phyloP scores from a whole-genome alignment of 2,888 invertebrate species.

The Amorpha juglandis region DNA sequence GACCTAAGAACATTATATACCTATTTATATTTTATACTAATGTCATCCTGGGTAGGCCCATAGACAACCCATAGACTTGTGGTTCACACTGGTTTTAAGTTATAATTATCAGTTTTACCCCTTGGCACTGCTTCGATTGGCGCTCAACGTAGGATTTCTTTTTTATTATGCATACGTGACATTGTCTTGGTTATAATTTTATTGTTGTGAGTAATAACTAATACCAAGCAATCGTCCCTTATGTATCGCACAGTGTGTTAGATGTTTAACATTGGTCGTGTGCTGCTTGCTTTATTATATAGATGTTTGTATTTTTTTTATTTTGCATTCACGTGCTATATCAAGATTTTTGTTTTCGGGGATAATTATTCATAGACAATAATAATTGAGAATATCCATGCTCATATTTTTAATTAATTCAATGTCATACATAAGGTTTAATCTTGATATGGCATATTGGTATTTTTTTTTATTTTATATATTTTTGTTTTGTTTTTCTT shows the following conservation, averaged over 20 bases:
- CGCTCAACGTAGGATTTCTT: slow-evolving; percentile 13
- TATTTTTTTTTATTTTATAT: slow-evolving; percentile 51
- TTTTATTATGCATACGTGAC: not conserved
- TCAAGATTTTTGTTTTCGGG: slow-evolving; percentile 38
- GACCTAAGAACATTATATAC: no score
- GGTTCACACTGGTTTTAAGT: slow-evolving; percentile 6
- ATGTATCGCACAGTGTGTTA: slow-evolving; percentile 47
- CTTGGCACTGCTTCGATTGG: slow-evolving; percentile 22
- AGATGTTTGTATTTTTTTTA: slow-evolving; percentile 51
- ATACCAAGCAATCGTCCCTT: slow-evolving; percentile 37
- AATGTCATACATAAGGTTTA: not conserved
- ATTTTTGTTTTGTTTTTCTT: slow-evolving; percentile 66
- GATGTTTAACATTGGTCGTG: slow-evolving; percentile 51
- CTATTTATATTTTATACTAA: no score
- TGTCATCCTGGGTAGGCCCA: slow-evolving; percentile 1
- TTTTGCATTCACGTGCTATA: slow-evolving; percentile 53
- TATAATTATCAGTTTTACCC: slow-evolving; percentile 8
- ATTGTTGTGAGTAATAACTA: not conserved
- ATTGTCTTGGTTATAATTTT: not conserved
- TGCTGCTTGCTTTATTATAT: slow-evolving; percentile 44
- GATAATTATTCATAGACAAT: no score
- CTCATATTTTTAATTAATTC: no score
- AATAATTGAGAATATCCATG: no score
- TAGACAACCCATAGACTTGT: not conserved
- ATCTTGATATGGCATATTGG: slow-evolving; percentile 49